Conservation (phyloP, 2,113 vertebrate species). For the Cololabis saira region DNA sequence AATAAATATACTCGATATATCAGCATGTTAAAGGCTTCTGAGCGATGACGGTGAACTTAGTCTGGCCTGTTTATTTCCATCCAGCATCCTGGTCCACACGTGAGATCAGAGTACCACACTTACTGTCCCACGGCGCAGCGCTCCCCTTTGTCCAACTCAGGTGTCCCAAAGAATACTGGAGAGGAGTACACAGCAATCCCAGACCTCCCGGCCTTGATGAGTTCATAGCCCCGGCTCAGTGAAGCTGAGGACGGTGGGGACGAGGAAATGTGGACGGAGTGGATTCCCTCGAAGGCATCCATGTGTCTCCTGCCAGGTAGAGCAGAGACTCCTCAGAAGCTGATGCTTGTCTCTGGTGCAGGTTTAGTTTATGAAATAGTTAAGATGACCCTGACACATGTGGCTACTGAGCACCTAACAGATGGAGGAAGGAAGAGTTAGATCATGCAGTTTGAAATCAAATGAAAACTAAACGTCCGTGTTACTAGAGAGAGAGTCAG, state of each 20-base stretch:
- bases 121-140: constrained; percentile 76
- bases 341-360: not conserved
- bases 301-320: constrained; percentile 50
- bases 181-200: constrained; percentile 78
- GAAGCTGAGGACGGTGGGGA: constrained; percentile 60
- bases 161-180: constrained; percentile 69
- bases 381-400: not conserved
- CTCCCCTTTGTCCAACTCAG: constrained; percentile 38
- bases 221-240: constrained; percentile 72
- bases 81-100: not conserved
- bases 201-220: constrained; percentile 66
- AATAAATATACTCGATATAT: too few relatives aligned
- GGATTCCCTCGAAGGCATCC: constrained; percentile 82
- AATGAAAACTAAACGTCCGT: too few relatives aligned
- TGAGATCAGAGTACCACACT: constrained; percentile 18
- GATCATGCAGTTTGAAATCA: too few relatives aligned
- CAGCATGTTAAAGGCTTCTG: too few relatives aligned
- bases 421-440: constrained; percentile 1
- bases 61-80: too few relatives aligned
- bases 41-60: too few relatives aligned
- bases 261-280: constrained; percentile 75
- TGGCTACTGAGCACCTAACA: not conserved
- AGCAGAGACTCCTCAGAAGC: constrained; percentile 3
- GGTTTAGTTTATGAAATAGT: not conserved
- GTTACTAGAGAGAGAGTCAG: not conserved